A percentile compares a stretch with the other conserved stretches of the same genome.
Conservation (phyloP, 2,113 vertebrate genomes). For the Rhagologus leucostigma region DNA sequence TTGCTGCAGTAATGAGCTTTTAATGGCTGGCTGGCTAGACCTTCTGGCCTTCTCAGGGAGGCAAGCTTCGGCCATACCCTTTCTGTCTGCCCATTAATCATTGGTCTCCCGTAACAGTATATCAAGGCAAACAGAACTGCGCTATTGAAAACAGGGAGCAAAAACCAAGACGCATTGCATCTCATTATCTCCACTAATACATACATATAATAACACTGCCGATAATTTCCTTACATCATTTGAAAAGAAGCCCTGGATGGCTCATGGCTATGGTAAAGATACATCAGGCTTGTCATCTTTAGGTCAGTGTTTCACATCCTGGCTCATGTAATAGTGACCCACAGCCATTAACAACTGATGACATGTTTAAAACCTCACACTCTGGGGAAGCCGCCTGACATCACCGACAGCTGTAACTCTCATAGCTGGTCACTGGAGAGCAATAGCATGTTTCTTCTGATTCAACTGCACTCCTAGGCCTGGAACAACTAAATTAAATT, state of each 20-base stretch:
- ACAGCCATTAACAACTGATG: neutral
- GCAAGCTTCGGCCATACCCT: neutral
- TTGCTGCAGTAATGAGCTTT: conserved; percentile 65
- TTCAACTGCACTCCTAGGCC: neutral
- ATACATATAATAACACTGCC: neutral
- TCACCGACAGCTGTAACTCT: neutral
- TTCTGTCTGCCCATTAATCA: conserved; percentile 38
- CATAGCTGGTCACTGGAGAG: neutral
- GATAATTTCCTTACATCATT: neutral
- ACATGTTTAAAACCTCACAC: neutral
- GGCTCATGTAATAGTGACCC: neutral
- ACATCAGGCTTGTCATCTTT: neutral
- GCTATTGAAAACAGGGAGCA: neutral
- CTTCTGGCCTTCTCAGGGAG: conserved; percentile 4
- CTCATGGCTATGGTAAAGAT: neutral
- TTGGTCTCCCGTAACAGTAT: neutral
- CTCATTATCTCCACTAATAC: neutral
- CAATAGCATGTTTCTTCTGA: neutral
- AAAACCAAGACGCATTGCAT: neutral
- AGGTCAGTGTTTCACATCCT: neutral
- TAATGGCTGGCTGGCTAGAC: conserved; percentile 49
- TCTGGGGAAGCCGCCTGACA: neutral
- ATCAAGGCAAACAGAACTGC: conserved; percentile 11
- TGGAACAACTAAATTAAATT: neutral
- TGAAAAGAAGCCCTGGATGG: neutral